Conservation (phyloP, 2,888 invertebrate genomes). For the Aporophyla lueneburgensis region DNA sequence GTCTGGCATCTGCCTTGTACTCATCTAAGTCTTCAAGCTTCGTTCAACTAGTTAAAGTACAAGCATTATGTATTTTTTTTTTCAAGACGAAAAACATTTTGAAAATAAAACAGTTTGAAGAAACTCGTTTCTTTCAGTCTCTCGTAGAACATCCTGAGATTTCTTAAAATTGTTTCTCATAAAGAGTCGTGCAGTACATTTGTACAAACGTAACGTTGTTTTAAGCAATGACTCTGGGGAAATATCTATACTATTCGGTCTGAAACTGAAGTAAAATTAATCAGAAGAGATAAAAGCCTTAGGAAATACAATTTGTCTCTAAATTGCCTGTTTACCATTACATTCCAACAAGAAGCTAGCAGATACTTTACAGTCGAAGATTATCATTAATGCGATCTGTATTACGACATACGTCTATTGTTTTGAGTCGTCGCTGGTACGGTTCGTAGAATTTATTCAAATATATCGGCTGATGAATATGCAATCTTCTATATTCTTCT, state of each 20-base stretch:
- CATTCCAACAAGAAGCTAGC: not conserved
- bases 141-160: not conserved
- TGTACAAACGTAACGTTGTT: constrained; percentile 33
- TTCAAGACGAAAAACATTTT: not conserved
- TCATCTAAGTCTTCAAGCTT: not conserved
- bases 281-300: constrained; percentile 26
- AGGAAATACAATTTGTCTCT: constrained; percentile 35
- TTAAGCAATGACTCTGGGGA: constrained; percentile 36
- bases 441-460: constrained; percentile 6
- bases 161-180: not conserved
- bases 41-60: constrained; percentile 14
- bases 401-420: constrained; percentile 23
- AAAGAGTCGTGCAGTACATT: constrained; percentile 8
- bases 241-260: constrained; percentile 28
- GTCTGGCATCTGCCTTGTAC: not conserved
- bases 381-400: constrained; percentile 25
- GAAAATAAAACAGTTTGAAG: constrained; percentile 4
- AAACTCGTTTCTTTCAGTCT: constrained; percentile 28
- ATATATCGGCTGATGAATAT: constrained; percentile 24
- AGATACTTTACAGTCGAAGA: constrained; percentile 18
- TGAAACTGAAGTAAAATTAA: constrained; percentile 33
- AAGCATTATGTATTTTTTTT: constrained; percentile 7
- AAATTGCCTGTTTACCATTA: constrained; percentile 27
- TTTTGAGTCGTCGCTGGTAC: constrained; percentile 2
- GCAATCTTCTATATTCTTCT: not conserved